These are phyloP conservation scores for Mesitornis unicolor DNA, from an alignment of 2,113 vertebrate genomes.

Conservation along the genomic window DNA sequence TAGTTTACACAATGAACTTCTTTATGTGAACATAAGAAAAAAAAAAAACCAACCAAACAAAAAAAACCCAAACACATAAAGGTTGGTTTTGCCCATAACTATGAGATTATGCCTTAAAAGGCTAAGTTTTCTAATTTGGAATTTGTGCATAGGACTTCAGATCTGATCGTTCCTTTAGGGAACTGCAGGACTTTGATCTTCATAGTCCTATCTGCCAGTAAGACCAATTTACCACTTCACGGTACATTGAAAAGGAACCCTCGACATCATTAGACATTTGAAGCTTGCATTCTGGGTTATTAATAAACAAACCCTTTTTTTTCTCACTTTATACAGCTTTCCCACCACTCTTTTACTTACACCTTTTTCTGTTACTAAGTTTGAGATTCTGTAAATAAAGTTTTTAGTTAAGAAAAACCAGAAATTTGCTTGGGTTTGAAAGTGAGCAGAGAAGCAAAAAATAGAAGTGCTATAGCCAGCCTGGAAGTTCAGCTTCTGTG, in stretches of 20 bases:
- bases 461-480: not conserved
- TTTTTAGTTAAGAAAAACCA: not conserved
- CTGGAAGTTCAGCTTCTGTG: not conserved
- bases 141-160: not conserved
- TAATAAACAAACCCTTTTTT: not conserved
- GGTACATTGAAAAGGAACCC: not conserved
- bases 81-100: not conserved
- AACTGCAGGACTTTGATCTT: not conserved
- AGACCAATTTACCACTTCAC: not conserved
- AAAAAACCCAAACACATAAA: not conserved
- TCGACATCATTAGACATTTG: not conserved
- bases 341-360: not conserved
- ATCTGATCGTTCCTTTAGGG: not conserved
- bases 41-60: not conserved
- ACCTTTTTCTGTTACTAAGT: not conserved
- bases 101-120: not conserved
- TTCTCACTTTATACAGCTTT: not conserved
- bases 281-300: not conserved
- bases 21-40: not conserved
- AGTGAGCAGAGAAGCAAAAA: not conserved
- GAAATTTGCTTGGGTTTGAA: not conserved
- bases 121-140: not conserved
- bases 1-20: not conserved
- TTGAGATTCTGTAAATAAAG: not conserved
- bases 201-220: not conserved